Evolutionary conservation across 2,797 vertebrate species (phyloP), one percentile per base, ranked within the genome.

Genomic region (Nyctalus aviator): DNA sequence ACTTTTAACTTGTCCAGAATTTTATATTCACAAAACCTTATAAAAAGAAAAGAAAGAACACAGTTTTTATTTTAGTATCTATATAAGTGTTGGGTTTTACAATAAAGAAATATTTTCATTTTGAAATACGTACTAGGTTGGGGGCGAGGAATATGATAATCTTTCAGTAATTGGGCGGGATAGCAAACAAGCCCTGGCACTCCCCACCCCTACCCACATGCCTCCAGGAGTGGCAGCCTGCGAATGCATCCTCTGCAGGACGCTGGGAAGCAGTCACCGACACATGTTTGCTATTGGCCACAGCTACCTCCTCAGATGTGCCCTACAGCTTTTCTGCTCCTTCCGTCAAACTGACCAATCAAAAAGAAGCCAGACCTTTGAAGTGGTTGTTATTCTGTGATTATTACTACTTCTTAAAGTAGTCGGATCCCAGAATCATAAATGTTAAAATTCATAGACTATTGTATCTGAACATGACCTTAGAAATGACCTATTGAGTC

Each of bases 361-460:
- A 86, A 81, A 87, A 50, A 83, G 15, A 32, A 25, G 12, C 7
- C 88, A 84, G 46, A 37, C 3, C 55, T 96, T 87, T 88, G 53
- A 87, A 90, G 64, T 64, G n/a, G 73, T 86, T 62, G 11, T 55
- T 88, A 50, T 25, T 82, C 77, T 78, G 23, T 71, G 21, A 6
- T 91, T 93, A 92, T 59, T 27, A 18, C 15, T 32, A 12, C 23
- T 82, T 87, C 77, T n/a, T 30, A 90, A 82, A 32, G 44, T 93
- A 4, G 12, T 44, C 46, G 44, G 82, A 55, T 95, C 35, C 14
- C 77, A 86, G 50, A 77, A 71, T 10, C 72, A 27, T 78, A 68
- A 92, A 94, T 76, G 79, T 55, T 8, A 94, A 96, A 85, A 75
- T 82, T 82, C 69, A 83, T 23, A 57, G 48, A 71, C 73, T 76